phyloP scores from a whole-genome alignment of 1,140 invertebrate genomes.

The Trichonephila inaurata region DNA sequence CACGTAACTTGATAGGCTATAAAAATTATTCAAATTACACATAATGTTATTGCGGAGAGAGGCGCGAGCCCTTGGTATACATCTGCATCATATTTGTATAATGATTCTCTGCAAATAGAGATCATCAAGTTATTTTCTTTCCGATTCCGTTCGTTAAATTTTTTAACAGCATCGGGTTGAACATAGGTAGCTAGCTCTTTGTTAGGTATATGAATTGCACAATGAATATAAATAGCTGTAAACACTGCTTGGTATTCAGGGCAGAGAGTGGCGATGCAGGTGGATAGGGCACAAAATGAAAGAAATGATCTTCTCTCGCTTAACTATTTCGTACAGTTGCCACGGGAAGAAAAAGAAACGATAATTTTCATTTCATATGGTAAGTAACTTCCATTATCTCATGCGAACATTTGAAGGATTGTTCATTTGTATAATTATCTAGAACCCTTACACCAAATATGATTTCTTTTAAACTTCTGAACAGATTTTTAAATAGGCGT shows the following conservation, averaged over 20 bases:
- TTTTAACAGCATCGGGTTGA: constrained; percentile 57
- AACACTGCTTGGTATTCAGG: constrained; percentile 59
- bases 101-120: constrained; percentile 51
- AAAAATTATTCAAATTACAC: constrained; percentile 72
- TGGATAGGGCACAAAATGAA: not conserved
- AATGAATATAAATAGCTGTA: constrained; percentile 68
- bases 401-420: too few species aligned
- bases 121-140: not conserved
- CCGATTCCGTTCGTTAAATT: constrained; percentile 51
- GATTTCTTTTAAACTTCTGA: too few species aligned
- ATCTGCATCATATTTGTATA: constrained; percentile 49
- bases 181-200: constrained; percentile 38
- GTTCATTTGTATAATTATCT: too few species aligned
- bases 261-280: not conserved
- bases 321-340: too few species aligned
- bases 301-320: not conserved
- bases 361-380: too few species aligned
- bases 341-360: too few species aligned
- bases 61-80: not conserved
- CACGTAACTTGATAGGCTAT: constrained; percentile 69
- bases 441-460: too few species aligned
- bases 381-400: too few species aligned
- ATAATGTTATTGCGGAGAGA: constrained; percentile 51
- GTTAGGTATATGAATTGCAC: constrained; percentile 64
- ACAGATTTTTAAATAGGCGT: too few species aligned